Conservation (phyloP, 1,140 invertebrate species). For the Drosophila pachea region DNA sequence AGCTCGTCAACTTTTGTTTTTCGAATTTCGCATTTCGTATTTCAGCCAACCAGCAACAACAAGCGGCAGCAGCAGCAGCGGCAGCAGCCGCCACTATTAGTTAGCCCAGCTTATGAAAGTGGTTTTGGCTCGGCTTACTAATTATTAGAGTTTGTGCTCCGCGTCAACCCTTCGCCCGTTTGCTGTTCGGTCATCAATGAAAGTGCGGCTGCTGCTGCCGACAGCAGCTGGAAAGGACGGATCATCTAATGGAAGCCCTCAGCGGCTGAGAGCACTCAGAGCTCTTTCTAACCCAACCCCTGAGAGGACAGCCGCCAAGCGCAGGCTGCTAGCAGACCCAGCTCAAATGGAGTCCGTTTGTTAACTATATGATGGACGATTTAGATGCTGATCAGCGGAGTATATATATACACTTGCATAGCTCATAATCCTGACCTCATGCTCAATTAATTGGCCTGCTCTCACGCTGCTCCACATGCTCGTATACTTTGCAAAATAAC, state of each 20-base stretch:
- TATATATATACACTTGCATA: no score
- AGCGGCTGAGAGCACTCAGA: background rate
- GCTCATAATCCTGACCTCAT: no score
- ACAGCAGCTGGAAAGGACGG: background rate
- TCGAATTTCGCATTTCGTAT: slow-evolving; percentile 17
- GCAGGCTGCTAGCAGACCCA: no score
- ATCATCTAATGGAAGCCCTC: background rate
- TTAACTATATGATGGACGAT: no score
- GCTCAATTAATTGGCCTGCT: no score
- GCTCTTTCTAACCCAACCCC: background rate
- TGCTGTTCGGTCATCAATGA: background rate
- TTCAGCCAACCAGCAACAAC: background rate
- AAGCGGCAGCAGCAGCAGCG: background rate
- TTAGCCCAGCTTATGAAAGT: no score
- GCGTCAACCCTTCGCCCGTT: background rate
- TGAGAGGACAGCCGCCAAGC: no score
- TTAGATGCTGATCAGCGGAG: no score
- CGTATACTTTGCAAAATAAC: background rate
- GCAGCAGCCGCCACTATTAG: no score
- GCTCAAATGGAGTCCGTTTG: no score
- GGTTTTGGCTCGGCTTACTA: background rate
- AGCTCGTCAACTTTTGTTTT: slow-evolving; percentile 54
- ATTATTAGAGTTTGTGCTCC: background rate
- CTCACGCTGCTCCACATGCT: background rate
- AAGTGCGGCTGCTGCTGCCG: background rate